Evolutionary conservation across 2,888 invertebrate species (phyloP), one percentile per base, ranked within the genome.

Genomic region (Tinea trinotella): DNA sequence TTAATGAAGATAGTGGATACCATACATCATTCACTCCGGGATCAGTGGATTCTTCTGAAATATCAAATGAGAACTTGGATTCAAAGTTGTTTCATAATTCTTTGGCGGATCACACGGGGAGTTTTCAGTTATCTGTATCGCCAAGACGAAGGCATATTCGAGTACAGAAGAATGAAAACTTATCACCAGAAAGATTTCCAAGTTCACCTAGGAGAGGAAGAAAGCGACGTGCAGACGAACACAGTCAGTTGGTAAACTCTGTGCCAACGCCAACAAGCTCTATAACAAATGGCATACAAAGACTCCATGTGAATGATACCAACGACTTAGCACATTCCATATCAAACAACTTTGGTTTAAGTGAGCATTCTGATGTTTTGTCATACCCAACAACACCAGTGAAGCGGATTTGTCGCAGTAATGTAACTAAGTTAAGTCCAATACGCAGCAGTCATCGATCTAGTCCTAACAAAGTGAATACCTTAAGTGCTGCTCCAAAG

Each of bases 1-100:
- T 68, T 58, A 62, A 70, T n/a, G 83, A 84, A 63, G 85, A 85
- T 58, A 85, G 85, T 63, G 85, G 85, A 40, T 85, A 84, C 60
- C 79, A 82, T 56, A 82, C 83, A 49, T 75, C 79, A 1, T 76
- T 70, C 58, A 81, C 83, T 30, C 80, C 80, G 36, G 70, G 78
- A 18, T 78, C 83, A 9, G 64, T 80, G 36, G 78, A 77, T 61
- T 70, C 66, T 57, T 75, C 75, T 0, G 72, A 72, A 58, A 56
- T 75, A 59, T 73, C 75, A 1, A 71, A 63, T 56, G 76, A 76
- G 34, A 76, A 68, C 57, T 59, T 70, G 10, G 71, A 73, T 57
- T 64, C 71, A 13, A 50, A 50, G 7, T 40, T 24, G 6, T n/a
- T 4, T 30, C n/a, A 22, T 22, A 7, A 22, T 22, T 22, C 22